Evolutionary conservation across 1,140 invertebrate species (phyloP).

Genomic region (Temnothorax longispinosus): DNA sequence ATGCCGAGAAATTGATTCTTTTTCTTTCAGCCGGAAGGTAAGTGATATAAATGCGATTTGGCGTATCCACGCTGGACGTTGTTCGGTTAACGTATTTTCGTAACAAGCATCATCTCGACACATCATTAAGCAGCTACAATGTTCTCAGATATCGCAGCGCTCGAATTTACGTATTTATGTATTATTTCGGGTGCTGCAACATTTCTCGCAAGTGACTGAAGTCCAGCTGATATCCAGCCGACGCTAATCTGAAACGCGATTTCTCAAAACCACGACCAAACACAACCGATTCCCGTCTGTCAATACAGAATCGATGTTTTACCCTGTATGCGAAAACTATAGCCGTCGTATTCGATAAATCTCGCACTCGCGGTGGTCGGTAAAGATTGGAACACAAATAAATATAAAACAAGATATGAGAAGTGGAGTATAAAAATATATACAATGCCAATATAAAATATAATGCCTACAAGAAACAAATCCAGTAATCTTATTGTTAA

Average conservation of each 20-base stretch:
- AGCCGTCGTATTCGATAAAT: not conserved
- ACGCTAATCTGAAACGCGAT: not conserved
- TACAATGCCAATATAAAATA: not conserved
- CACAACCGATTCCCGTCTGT: not conserved
- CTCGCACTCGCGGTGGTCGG: not conserved
- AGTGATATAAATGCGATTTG: conserved; percentile 69
- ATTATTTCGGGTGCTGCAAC: not conserved
- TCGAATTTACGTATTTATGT: not conserved
- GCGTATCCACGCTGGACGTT: not conserved
- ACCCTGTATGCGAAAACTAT: not conserved
- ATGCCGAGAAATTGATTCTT: conserved; percentile 14
- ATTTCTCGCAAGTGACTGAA: not conserved
- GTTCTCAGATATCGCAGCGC: not conserved
- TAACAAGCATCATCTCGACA: not conserved
- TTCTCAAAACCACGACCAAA: not conserved
- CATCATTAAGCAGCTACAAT: not conserved
- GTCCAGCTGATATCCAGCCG: not conserved
- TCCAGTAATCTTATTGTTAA: not conserved
- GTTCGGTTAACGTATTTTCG: not conserved
- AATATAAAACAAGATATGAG: not conserved
- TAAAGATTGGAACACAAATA: not conserved
- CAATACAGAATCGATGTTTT: conserved; percentile 6
- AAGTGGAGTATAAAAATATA: conserved; percentile 6
- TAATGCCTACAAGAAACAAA: not conserved
- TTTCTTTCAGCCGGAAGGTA: conserved; percentile 81